Conservation (phyloP, 1,140 invertebrate species). For the Lasioglossum albipes region DNA sequence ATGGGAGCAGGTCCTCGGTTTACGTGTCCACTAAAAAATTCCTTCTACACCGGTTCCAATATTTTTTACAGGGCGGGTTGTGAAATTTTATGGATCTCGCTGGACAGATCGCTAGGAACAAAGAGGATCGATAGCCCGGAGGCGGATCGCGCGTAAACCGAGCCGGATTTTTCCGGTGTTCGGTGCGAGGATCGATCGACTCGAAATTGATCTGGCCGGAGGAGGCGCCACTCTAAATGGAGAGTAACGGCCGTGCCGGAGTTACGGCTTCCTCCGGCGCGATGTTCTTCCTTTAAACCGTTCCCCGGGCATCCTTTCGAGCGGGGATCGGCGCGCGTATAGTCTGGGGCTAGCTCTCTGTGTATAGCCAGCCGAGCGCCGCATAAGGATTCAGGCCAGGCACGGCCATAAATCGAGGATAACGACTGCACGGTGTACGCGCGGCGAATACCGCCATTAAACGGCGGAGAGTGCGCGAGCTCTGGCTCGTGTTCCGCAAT, state of each 20-base stretch:
- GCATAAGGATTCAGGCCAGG: conserved; percentile 69
- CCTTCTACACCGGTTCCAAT: too few species aligned
- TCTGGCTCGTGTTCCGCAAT: conserved; percentile 63
- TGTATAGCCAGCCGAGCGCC: conserved; percentile 45
- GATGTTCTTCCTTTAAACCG: conserved; percentile 9
- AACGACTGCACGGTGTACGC: conserved; percentile 67
- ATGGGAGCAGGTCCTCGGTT: too few species aligned
- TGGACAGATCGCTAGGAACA: too few species aligned
- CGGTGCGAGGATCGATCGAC: conserved; percentile 2
- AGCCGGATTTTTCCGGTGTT: neutral
- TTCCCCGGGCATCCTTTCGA: conserved; percentile 22
- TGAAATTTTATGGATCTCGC: too few species aligned
- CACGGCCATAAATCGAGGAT: conserved; percentile 70
- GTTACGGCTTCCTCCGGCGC: conserved; percentile 19
- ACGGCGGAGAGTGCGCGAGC: conserved; percentile 62
- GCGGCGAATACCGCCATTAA: conserved; percentile 68
- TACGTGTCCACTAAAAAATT: too few species aligned
- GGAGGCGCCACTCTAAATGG: conserved; percentile 58
- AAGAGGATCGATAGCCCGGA: neutral
- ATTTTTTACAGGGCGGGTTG: too few species aligned
- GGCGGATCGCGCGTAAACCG: neutral
- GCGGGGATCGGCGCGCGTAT: conserved; percentile 18
- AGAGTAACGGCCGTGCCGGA: conserved; percentile 52
- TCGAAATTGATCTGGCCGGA: conserved; percentile 33
- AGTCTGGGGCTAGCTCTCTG: neutral